Evolutionary conservation across 2,888 invertebrate species (phyloP).

Genomic region (Opisthograptis luteolata): DNA sequence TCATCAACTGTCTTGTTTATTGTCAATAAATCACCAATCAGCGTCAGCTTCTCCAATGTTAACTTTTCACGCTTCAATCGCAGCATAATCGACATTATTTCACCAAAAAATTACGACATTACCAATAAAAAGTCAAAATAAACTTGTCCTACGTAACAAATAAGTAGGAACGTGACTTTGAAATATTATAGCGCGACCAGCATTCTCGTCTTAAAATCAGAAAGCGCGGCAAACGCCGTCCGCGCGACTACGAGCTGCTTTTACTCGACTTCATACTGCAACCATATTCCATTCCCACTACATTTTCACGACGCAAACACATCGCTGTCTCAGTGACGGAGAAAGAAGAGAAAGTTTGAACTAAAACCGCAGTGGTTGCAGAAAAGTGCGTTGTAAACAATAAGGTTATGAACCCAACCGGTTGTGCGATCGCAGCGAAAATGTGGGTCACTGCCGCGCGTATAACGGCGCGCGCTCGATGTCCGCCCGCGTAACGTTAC

Average conservation of each 20-base stretch:
- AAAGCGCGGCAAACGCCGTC: conserved; percentile 74
- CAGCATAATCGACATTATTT: conserved; percentile 9
- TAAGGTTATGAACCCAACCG: conserved; percentile 70
- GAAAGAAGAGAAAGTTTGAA: conserved; percentile 38
- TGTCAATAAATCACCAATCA: background rate
- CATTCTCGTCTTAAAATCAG: conserved; percentile 78
- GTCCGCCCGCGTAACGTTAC: conserved; percentile 84
- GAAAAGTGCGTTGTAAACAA: conserved; percentile 43
- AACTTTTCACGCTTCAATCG: conserved; percentile 1
- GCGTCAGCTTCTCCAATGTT: background rate
- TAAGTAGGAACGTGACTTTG: conserved; percentile 76
- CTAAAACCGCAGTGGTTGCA: conserved; percentile 39
- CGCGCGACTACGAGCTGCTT: conserved; percentile 32
- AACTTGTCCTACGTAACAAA: conserved; percentile 73
- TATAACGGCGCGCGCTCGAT: conserved; percentile 80
- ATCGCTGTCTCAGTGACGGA: conserved; percentile 38
- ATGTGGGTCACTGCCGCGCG: conserved; percentile 81
- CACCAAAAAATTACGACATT: conserved; percentile 24
- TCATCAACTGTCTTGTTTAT: conserved; percentile 3
- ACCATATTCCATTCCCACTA: conserved; percentile 15
- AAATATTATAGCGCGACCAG: conserved; percentile 50
- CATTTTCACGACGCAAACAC: conserved; percentile 32
- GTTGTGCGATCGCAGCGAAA: conserved; percentile 64
- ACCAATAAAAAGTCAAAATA: conserved; percentile 62
- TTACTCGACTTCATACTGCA: conserved; percentile 38